Base-by-base conservation (phyloP, 2,113 vertebrate species). In the Dunckerocampus dactyliophorus region DNA sequence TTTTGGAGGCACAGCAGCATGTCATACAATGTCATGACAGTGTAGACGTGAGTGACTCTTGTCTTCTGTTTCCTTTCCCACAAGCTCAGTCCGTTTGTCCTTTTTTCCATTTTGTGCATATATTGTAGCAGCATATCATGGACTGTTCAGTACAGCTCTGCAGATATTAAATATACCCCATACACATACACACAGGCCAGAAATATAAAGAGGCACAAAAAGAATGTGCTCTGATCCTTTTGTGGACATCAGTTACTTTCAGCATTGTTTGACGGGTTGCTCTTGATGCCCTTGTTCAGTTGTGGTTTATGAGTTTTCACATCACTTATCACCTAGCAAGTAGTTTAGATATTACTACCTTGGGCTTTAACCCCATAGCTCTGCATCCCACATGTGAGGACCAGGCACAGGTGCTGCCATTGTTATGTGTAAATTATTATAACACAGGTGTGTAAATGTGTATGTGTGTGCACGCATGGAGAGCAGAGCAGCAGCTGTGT, bases 281-380 rank as follows among this genome's bases (percentile, higher is more conserved):
- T 4, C 28, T 55, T n/a, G 20, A 46, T 22, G 42, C 57, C 22
- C 21, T 59, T 11, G 22, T 47, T 28, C 6, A 28, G 58, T 48
- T 48, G 53, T 62, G 17, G 46, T 64, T 50, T 77, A 51, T 68
- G 51, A 57, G 24, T 54, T 55, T 55, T 71, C 48, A 56, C 62
- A 57, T 75, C 73, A 67, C 34, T 63, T 63, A 67, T 55, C 65
- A 63, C 31, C 64, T 48, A 48, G 57, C 15, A 62, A 67, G 63
- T n/a, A 57, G 55, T 69, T 79, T 60, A 46, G 31, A 72, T 66
- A 62, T 82, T 58, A 73, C 77, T 72, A 50, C 59, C 73, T 67
- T 71, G 69, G 3, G 3, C 64, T 62, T 73, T 50, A 67, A 75
- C 47, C 52, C 54, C 46, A 62, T 46, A 52, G 14, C 61, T 71